Percentiles rank a stretch among this genome's conserved stretches.
These are phyloP conservation scores for Chiloscyllium plagiosum DNA, from an alignment of 2,113 vertebrate genomes.

Conservation along the genomic window DNA sequence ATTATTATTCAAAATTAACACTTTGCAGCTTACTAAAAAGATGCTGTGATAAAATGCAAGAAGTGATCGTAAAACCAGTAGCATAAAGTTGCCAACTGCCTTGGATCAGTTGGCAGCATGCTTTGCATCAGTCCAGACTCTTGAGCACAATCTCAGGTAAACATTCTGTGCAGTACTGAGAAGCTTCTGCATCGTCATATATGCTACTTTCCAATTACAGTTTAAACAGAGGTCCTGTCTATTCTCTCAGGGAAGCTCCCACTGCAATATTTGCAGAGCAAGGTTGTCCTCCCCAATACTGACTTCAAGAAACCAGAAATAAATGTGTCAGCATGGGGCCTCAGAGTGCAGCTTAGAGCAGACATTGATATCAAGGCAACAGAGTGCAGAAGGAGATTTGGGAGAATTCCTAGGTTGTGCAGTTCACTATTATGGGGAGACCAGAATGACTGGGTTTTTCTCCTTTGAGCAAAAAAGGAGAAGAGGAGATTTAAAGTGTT, in stretches of 20 bases:
- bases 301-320: background rate
- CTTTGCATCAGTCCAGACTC: background rate
- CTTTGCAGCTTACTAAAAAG: background rate
- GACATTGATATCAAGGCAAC: no score
- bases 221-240: background rate
- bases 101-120: background rate
- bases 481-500: background rate
- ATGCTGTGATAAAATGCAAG: background rate
- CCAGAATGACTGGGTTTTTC: background rate
- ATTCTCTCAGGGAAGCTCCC: background rate
- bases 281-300: background rate
- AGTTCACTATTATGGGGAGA: background rate
- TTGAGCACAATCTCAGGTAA: background rate
- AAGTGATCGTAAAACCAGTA: background rate
- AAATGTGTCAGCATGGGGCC: background rate
- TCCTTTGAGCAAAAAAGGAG: background rate
- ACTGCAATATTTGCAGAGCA: background rate
- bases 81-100: background rate
- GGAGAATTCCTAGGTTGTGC: background rate
- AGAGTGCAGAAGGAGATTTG: background rate
- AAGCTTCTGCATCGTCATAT: background rate
- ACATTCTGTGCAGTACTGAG: background rate
- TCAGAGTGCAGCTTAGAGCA: no score
- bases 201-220: background rate
- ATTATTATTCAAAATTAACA: background rate